Percentiles rank a stretch among this genome's conserved stretches.
phyloP scores from a whole-genome alignment of 2,113 vertebrate species.

The Hemichromis elongatus region DNA sequence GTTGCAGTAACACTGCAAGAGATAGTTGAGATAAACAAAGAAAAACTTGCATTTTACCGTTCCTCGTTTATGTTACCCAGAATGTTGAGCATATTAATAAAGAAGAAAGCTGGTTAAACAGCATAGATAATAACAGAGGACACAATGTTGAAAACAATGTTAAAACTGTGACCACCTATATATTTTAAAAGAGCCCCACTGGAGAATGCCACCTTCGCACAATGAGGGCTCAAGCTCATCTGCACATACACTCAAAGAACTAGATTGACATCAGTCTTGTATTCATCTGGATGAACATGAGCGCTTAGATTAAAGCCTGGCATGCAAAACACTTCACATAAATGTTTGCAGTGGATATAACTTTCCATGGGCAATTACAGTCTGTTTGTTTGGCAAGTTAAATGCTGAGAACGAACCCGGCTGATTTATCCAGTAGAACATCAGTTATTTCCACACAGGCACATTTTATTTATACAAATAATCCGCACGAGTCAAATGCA shows the following conservation, averaged over 20 bases:
- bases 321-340: background rate
- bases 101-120: background rate
- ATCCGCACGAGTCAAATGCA: background rate
- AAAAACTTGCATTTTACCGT: background rate
- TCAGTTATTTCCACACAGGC: background rate
- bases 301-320: background rate
- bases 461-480: background rate
- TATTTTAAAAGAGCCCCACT: background rate
- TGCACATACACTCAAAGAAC: background rate
- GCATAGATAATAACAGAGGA: background rate
- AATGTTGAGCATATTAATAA: background rate
- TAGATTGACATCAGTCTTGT: background rate
- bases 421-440: background rate
- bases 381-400: background rate
- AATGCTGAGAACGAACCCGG: background rate
- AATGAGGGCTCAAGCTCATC: background rate
- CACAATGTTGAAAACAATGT: background rate
- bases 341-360: background rate
- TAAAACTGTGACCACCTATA: background rate
- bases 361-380: background rate
- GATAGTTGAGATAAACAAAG: slow-evolving; percentile 59
- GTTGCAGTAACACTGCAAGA: slow-evolving; percentile 94
- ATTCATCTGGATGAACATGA: background rate
- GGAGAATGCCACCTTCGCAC: background rate
- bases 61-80: accelerated